These are phyloP conservation scores for Parauchenoglanis ngamensis DNA, from an alignment of 2,797 vertebrate species.

Conservation along the genomic window DNA sequence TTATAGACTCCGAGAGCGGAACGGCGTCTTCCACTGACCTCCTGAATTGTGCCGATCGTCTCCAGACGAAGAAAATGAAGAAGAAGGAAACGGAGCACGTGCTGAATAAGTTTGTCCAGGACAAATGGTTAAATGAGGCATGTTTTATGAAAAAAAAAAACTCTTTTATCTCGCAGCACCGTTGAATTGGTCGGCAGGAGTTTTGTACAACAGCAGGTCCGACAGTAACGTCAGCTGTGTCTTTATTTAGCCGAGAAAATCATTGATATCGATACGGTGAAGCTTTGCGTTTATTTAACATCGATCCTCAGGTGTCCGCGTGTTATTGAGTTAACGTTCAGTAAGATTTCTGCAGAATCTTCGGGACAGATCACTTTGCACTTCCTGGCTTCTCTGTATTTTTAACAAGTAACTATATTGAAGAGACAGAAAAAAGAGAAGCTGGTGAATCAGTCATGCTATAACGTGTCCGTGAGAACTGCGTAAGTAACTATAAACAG, in stretches of 20 bases:
- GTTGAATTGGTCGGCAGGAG: neutral
- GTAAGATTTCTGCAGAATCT: too few species aligned
- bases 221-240: neutral
- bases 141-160: neutral
- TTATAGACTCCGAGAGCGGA: constrained; percentile 86
- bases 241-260: neutral
- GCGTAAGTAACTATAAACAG: neutral
- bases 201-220: neutral
- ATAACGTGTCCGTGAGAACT: neutral
- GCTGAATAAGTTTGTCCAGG: constrained; percentile 84
- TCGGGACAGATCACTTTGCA: neutral
- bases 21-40: constrained; percentile 89
- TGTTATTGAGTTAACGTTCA: neutral
- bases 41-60: constrained; percentile 85
- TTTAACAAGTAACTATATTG: too few species aligned
- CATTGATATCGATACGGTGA: neutral
- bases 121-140: constrained; percentile 93
- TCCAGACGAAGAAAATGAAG: constrained; percentile 89
- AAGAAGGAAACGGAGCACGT: constrained; percentile 91
- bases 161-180: neutral
- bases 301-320: neutral
- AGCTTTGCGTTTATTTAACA: neutral
- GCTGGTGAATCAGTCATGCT: neutral
- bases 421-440: neutral
- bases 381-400: neutral